Evolutionary conservation across 2,113 vertebrate genomes (phyloP).

Genomic region (Heliornis fulica): DNA sequence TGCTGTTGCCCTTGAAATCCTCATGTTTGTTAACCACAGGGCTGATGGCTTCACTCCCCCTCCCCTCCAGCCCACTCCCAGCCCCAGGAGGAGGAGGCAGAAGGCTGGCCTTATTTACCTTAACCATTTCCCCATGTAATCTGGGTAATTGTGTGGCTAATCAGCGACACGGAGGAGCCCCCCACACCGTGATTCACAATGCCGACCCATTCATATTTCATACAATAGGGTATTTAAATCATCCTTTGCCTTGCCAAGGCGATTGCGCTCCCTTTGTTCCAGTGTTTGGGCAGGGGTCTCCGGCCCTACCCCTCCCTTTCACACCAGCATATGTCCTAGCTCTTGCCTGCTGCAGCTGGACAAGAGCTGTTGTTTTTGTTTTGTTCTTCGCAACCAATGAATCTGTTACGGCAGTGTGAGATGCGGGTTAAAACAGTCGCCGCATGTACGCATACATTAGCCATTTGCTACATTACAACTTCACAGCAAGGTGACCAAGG

Average conservation of each 20-base stretch:
- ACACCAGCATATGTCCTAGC: constrained; percentile 88
- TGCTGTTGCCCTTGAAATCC: constrained; percentile 30
- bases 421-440: constrained; percentile 43
- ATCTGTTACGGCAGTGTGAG: constrained; percentile 64
- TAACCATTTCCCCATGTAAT: constrained; percentile 89
- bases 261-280: constrained; percentile 86
- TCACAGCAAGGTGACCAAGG: constrained; percentile 49
- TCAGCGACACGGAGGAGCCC: constrained; percentile 80
- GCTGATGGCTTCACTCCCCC: constrained; percentile 35
- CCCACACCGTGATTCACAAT: constrained; percentile 81
- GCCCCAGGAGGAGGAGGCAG: constrained; percentile 87
- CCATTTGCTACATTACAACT: constrained; percentile 60
- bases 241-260: constrained; percentile 82
- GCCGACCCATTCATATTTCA: constrained; percentile 89
- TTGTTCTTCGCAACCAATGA: constrained; percentile 50
- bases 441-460: constrained; percentile 57
- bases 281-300: constrained; percentile 73
- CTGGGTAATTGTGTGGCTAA: constrained; percentile 98
- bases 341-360: constrained; percentile 88
- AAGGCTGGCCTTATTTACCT: constrained; percentile 95
- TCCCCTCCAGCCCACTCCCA: constrained; percentile 27
- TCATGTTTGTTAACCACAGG: constrained; percentile 52
- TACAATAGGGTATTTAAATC: constrained; percentile 97
- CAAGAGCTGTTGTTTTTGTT: constrained; percentile 57
- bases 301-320: constrained; percentile 47